A percentile compares a stretch with the other conserved stretches of the same genome.
phyloP scores from a whole-genome alignment of 1,140 invertebrate species.

The Sycobia sp. region DNA sequence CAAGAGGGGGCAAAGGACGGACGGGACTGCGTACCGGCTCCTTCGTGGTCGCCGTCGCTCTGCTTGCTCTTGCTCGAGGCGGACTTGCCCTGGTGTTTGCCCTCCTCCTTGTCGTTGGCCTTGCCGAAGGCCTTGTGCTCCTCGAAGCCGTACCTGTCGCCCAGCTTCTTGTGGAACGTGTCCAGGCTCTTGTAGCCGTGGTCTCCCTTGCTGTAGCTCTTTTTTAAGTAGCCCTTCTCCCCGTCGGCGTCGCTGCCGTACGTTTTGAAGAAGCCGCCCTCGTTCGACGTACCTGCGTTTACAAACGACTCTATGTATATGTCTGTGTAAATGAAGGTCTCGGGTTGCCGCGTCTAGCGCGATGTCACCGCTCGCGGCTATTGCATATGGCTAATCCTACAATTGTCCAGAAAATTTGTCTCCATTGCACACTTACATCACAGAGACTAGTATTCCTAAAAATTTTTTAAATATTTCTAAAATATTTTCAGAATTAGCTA shows the following conservation, averaged over 20 bases:
- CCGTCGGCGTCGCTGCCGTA: slow-evolving; percentile 65
- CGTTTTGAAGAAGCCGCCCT: slow-evolving; percentile 55
- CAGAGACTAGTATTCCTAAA: too few relatives aligned
- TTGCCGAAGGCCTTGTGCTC: slow-evolving; percentile 68
- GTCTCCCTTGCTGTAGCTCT: slow-evolving; percentile 68
- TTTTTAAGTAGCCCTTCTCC: slow-evolving; percentile 69
- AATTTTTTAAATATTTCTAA: too few relatives aligned
- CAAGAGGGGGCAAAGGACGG: neutral
- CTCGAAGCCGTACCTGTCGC: slow-evolving; percentile 73
- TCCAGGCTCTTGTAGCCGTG: slow-evolving; percentile 74
- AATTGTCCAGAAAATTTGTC: too few relatives aligned
- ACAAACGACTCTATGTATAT: neutral
- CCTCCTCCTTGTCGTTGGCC: slow-evolving; percentile 51
- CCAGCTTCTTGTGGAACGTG: slow-evolving; percentile 73
- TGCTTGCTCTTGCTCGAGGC: slow-evolving; percentile 42
- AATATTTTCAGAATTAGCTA: too few relatives aligned
- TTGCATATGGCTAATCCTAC: too few relatives aligned
- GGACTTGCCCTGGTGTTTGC: slow-evolving; percentile 40
- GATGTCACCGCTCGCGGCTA: too few relatives aligned
- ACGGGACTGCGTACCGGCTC: slow-evolving; percentile 46
- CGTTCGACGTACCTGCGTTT: slow-evolving; percentile 45
- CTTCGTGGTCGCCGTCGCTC: slow-evolving; percentile 50
- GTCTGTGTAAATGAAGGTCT: too few relatives aligned
- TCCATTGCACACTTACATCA: too few relatives aligned
- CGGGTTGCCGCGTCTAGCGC: too few relatives aligned